Evolutionary conservation across 64 coral and sea anemone genomes (phyloP).

Genomic region (Stylophora pistillata): DNA sequence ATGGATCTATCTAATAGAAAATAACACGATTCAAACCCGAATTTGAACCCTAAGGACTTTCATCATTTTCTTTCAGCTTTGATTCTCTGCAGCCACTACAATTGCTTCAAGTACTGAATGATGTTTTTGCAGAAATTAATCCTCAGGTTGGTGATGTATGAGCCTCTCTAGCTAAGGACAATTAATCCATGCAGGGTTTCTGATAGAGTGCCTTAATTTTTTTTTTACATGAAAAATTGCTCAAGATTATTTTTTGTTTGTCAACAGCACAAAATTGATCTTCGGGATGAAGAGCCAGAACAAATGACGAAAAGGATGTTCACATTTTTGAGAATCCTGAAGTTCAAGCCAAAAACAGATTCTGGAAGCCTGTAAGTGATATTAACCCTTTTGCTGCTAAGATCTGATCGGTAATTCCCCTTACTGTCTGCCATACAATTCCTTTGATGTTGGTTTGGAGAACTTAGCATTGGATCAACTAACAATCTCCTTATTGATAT

Average conservation of each 20-base stretch:
- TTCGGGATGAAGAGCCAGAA: slow-evolving; percentile 95
- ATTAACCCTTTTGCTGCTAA: neutral
- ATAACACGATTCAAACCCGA: too few relatives aligned
- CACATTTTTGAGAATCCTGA: slow-evolving; percentile 91
- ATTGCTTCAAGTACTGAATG: slow-evolving; percentile 95
- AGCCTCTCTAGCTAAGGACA: neutral
- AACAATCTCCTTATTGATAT: too few relatives aligned
- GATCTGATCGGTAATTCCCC: too few relatives aligned
- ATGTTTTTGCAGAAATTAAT: slow-evolving; percentile 98
- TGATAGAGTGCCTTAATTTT: neutral
- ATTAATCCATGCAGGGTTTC: neutral
- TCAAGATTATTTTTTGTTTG: slow-evolving; percentile 28
- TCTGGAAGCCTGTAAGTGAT: slow-evolving; percentile 93
- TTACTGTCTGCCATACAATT: too few relatives aligned
- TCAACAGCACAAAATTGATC: slow-evolving; percentile 86
- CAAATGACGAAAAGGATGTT: slow-evolving; percentile 94
- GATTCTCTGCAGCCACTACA: slow-evolving; percentile 88
- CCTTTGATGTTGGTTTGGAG: too few relatives aligned
- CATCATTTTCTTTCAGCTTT: slow-evolving; percentile 81
- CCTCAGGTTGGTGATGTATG: slow-evolving; percentile 61
- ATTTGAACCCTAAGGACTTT: neutral
- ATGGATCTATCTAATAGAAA: too few relatives aligned
- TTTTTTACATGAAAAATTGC: neutral
- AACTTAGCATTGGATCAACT: too few relatives aligned
- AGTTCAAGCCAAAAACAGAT: slow-evolving; percentile 94